Conservation (phyloP, 2,888 invertebrate genomes). For the Aplocera efformata region DNA sequence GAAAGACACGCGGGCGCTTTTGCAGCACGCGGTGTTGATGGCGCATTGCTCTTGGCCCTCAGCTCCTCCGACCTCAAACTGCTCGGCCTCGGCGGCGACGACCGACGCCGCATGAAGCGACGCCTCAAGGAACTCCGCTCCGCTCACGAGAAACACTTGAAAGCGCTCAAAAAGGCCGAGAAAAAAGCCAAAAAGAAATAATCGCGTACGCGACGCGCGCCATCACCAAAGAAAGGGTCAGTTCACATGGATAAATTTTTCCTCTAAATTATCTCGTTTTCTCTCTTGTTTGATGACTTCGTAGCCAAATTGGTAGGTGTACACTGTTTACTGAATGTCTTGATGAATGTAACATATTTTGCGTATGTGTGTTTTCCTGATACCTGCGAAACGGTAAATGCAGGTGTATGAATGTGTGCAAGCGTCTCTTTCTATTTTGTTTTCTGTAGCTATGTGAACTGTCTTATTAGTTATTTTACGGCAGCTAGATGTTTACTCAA, state of each 20-base stretch:
- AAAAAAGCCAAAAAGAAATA: conserved; percentile 88
- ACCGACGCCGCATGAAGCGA: conserved; percentile 88
- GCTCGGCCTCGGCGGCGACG: conserved; percentile 90
- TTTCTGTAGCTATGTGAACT: conserved; percentile 34
- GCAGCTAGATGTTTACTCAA: conserved; percentile 26
- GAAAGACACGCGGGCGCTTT: conserved; percentile 94
- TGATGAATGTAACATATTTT: no score
- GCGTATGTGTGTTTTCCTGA: no score
- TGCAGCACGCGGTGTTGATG: conserved; percentile 93
- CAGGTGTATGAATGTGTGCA: no score
- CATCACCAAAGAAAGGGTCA: conserved; percentile 48
- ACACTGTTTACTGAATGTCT: no score
- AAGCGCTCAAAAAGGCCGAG: conserved; percentile 92
- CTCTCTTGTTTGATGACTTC: conserved; percentile 1
- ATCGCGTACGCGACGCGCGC: conserved; percentile 26
- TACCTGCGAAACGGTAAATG: no score
- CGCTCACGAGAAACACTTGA: conserved; percentile 92
- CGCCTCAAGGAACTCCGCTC: conserved; percentile 91
- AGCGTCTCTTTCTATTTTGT: conserved; percentile 2
- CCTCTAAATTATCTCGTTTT: conserved; percentile 15
- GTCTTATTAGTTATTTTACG: conserved; percentile 22
- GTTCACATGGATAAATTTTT: conserved; percentile 36
- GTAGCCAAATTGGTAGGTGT: no score
- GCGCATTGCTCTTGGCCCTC: conserved; percentile 90
- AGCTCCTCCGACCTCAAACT: conserved; percentile 96